Conservation (phyloP, 2,113 vertebrate genomes). For the Cololabis saira region DNA sequence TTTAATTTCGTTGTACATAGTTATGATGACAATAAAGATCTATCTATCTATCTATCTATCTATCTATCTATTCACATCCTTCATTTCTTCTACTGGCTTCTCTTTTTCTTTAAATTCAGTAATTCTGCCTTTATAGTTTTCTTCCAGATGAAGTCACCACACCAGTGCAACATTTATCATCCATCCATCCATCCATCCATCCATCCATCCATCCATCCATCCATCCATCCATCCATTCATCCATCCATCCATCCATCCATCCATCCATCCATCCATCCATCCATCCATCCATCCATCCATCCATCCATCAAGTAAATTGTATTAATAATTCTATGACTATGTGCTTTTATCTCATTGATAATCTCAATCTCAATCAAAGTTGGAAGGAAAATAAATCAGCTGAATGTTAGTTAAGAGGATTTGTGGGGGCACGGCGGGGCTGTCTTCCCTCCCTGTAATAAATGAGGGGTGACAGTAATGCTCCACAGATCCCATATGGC, state of each 20-base stretch:
- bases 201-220: conserved; percentile 39
- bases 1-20: too few relatives aligned
- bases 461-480: conserved; percentile 77
- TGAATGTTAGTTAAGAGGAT: conserved; percentile 78
- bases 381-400: conserved; percentile 65
- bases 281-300: conserved; percentile 34
- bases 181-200: conserved; percentile 30
- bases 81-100: conserved; percentile 41
- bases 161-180: conserved; percentile 68
- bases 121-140: conserved; percentile 41
- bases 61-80: too few relatives aligned
- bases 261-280: conserved; percentile 38
- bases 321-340: conserved; percentile 67
- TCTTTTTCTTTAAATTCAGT: conserved; percentile 57
- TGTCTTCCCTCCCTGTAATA: conserved; percentile 53
- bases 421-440: conserved; percentile 53
- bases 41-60: too few relatives aligned
- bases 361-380: conserved; percentile 55
- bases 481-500: conserved; percentile 67
- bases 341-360: conserved; percentile 65
- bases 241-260: conserved; percentile 37
- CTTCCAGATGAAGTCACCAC: conserved; percentile 42
- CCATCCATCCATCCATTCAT: conserved; percentile 37
- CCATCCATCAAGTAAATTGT: conserved; percentile 11
- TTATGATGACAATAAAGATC: too few relatives aligned